These are phyloP conservation scores for Lonchura striata DNA, from an alignment of 2,113 vertebrate species.

Conservation along the genomic window DNA sequence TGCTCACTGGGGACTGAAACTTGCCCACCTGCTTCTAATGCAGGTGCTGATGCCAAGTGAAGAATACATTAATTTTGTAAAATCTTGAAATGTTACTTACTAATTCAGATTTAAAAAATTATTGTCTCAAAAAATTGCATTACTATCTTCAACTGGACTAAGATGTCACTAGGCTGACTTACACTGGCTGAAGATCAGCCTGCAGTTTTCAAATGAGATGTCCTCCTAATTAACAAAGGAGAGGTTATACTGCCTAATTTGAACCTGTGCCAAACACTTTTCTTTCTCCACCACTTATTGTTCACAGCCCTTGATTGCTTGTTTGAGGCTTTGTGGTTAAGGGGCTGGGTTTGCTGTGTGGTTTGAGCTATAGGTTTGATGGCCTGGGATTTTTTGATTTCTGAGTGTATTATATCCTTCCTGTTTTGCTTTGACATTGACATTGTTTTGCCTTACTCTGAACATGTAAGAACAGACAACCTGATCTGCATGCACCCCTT, in stretches of 20 bases:
- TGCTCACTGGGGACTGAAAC: neutral
- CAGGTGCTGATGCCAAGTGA: rapidly evolving
- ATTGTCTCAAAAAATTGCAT: neutral
- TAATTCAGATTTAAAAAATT: neutral
- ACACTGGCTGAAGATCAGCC: neutral
- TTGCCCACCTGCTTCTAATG: neutral
- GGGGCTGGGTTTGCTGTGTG: neutral
- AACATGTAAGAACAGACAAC: conserved; percentile 37
- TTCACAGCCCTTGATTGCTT: neutral
- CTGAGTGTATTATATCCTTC: conserved; percentile 3
- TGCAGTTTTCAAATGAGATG: neutral
- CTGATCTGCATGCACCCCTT: conserved; percentile 19
- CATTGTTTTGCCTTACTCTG: conserved; percentile 36
- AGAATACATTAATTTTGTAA: neutral
- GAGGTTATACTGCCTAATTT: neutral
- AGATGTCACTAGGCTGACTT: neutral
- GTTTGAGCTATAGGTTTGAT: neutral
- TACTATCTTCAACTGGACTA: neutral
- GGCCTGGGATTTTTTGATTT: neutral
- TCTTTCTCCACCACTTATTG: neutral
- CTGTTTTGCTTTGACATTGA: conserved; percentile 58
- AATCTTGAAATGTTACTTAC: neutral
- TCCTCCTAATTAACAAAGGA: neutral
- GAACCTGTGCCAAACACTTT: conserved; percentile 4
- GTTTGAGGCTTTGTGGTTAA: conserved; percentile 19